phyloP scores from a whole-genome alignment of 2,113 vertebrate genomes.

The Agapornis roseicollis region DNA sequence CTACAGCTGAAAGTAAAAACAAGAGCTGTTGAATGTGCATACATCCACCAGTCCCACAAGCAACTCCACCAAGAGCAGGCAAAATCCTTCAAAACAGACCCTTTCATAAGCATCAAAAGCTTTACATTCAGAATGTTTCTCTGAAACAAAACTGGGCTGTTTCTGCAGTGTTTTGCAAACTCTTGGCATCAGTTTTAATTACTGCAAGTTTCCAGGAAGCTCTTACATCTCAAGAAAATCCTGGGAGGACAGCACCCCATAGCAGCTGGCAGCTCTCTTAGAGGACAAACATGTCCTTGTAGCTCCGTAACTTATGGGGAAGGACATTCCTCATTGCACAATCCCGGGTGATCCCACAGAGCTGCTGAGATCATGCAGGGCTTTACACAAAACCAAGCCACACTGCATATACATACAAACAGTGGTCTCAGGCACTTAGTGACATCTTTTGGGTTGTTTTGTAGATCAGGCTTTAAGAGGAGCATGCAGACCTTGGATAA shows the following conservation, averaged over 20 bases:
- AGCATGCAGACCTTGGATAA: not conserved
- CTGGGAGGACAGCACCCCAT: not conserved
- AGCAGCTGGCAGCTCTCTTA: not conserved
- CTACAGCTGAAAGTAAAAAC: not conserved
- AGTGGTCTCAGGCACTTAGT: not conserved
- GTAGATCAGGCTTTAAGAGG: not conserved
- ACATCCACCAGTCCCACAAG: not conserved
- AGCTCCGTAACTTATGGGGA: not conserved
- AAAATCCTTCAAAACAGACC: not conserved
- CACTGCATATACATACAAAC: not conserved
- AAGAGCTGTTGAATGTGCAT: not conserved
- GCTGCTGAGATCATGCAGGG: not conserved
- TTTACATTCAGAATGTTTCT: not conserved
- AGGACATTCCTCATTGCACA: not conserved
- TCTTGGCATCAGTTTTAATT: not conserved
- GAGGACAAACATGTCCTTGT: not conserved
- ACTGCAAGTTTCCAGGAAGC: not conserved
- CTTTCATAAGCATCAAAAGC: not conserved
- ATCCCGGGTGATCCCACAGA: not conserved
- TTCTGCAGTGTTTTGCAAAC: not conserved
- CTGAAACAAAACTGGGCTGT: not conserved
- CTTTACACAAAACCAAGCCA: not conserved
- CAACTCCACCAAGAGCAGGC: not conserved
- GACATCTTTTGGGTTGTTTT: not conserved
- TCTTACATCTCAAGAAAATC: not conserved